Percentiles rank a stretch among this genome's conserved stretches.
Conservation (phyloP, 2,888 invertebrate genomes). For the Patella caerulea region DNA sequence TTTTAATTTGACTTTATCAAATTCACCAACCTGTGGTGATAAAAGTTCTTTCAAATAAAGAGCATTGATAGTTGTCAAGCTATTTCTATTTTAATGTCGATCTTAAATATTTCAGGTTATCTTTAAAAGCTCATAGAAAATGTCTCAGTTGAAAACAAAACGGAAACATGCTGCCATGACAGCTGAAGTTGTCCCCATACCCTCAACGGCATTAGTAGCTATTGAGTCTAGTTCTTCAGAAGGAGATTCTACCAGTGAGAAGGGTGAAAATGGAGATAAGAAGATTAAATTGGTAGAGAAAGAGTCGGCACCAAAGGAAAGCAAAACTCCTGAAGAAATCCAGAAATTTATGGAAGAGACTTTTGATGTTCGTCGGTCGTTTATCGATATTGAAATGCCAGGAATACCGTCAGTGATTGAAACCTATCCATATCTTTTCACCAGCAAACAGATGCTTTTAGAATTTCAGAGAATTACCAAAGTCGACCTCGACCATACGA, state of each 20-base stretch:
- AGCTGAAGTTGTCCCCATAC: constrained; percentile 56
- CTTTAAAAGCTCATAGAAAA: constrained; percentile 15
- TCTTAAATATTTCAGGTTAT: no score
- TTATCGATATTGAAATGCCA: constrained; percentile 61
- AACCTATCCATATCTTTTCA: constrained; percentile 59
- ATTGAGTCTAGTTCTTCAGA: constrained; percentile 17
- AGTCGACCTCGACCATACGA: constrained; percentile 62
- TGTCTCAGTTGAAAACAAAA: constrained; percentile 50
- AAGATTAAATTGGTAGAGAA: constrained; percentile 27
- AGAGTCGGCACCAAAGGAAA: constrained; percentile 29
- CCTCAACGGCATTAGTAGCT: constrained; percentile 47
- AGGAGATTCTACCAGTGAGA: constrained; percentile 22
- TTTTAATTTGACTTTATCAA: no score
- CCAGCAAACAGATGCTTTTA: constrained; percentile 57
- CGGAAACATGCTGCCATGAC: constrained; percentile 59
- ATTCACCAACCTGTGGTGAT: no score
- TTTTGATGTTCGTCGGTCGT: constrained; percentile 59
- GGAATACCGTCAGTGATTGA: constrained; percentile 57
- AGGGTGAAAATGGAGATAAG: constrained; percentile 34
- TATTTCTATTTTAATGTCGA: no score
- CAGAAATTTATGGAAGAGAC: constrained; percentile 59
- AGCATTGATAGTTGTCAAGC: no score
- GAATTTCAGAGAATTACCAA: constrained; percentile 63
- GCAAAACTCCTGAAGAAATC: constrained; percentile 55
- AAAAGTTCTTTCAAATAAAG: no score